Base-by-base conservation (phyloP, 2,888 invertebrate species). In the Dusona sp. region DNA sequence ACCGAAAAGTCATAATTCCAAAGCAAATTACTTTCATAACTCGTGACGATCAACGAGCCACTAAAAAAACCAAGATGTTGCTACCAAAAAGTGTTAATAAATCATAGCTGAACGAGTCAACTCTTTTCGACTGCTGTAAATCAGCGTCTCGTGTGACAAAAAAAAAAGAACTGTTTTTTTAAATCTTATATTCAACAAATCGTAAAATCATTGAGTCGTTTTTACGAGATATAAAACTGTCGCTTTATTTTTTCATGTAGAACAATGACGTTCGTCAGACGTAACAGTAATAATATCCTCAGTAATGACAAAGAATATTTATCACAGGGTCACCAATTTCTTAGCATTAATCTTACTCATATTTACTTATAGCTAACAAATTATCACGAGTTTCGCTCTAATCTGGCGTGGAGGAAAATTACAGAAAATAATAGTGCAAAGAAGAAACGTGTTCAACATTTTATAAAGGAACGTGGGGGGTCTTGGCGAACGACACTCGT, bases 251-350 rank as follows among this genome's bases (percentile, higher is more conserved):
- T 45, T 45, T 45, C 45, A 19, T 13, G 19, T 9, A 8, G 22
- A 68, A 45, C 42, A 70, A 25, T 25, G 25, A 45, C 2, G 57
- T 3, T 57, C 25, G 16, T 70, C 45, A 29, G 19, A 42, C 42
- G 42, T 67, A 22, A 38, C 45, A 25, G 51, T 25, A 36, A 42
- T 67, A 67, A 67, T 42, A 67, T 42, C 36, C 51, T 6, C 6
- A 54, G 51, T n/a, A 9, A 73, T 57, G 38, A 16, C 22, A 22
- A 33, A 22, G 42, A 54, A 61, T 42, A 42, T 57, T 74, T 42
- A 74, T 74, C 42, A 74, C 74, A 74, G 61, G 19, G 19, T 42
- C 25, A 19, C 61, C 57, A 61, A 25, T 42, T 74, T 61, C 38
- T 74, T 42, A 22, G 2, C 25, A 42, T 61, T 74, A 13, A 38